Conservation (phyloP, 2,888 invertebrate genomes). For the Melikaiella ostensackeni region DNA sequence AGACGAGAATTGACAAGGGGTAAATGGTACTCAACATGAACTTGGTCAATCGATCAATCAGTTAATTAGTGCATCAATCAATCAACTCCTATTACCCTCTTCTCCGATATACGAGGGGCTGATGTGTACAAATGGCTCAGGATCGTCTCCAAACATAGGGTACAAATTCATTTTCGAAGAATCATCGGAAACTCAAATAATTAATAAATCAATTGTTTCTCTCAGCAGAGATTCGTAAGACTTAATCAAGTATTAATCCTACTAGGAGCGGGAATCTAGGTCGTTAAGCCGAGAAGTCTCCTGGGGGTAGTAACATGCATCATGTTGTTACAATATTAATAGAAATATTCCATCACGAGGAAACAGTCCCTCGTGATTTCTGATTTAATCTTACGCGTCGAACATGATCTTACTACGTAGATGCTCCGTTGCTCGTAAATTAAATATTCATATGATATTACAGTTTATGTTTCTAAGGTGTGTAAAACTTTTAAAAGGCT, state of each 20-base stretch:
- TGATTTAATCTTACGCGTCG: neutral
- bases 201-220: neutral
- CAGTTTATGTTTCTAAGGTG: neutral
- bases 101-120: neutral
- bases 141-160: neutral
- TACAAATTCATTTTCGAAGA: neutral
- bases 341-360: neutral
- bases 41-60: constrained; percentile 34
- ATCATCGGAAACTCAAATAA: neutral
- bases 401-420: neutral
- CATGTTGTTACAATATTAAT: neutral
- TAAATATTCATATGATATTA: neutral
- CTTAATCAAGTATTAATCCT: neutral
- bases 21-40: constrained; percentile 18
- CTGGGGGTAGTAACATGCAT: neutral
- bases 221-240: neutral
- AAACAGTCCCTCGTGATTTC: neutral
- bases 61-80: constrained; percentile 36
- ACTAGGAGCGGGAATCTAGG: neutral
- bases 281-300: neutral
- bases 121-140: constrained; percentile 2
- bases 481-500: neutral
- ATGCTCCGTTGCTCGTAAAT: neutral
- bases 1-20: constrained; percentile 19
- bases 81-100: neutral